A percentile compares a stretch with the other conserved stretches of the same genome.
phyloP scores from a whole-genome alignment of 2,888 invertebrate species.

The Nysson spinosus region DNA sequence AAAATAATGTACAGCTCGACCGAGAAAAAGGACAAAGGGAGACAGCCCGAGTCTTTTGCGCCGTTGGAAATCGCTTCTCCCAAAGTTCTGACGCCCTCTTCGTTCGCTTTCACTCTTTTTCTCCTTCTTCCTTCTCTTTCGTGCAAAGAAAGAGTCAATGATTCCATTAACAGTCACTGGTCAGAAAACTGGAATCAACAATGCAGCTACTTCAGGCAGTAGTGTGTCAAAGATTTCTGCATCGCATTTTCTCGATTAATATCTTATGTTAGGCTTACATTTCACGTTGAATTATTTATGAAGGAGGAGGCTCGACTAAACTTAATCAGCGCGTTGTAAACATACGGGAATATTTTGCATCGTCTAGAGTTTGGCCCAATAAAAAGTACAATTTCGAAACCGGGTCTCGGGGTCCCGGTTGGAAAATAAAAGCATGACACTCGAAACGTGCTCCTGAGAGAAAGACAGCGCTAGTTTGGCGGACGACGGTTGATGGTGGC shows the following conservation, averaged over 20 bases:
- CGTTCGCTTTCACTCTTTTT: constrained; percentile 5
- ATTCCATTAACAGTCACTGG: no score
- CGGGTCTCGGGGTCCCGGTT: constrained; percentile 6
- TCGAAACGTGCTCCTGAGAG: constrained; percentile 23
- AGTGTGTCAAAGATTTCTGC: not conserved
- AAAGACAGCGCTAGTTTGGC: no score
- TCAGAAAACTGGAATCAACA: no score
- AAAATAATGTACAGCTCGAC: constrained; percentile 56
- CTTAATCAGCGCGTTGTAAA: constrained; percentile 25
- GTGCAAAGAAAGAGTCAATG: not conserved
- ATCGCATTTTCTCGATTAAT: not conserved
- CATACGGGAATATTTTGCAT: constrained; percentile 6
- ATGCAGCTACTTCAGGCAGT: no score
- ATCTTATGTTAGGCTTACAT: constrained; percentile 9
- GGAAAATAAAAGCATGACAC: constrained; percentile 20
- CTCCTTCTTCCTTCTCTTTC: not conserved
- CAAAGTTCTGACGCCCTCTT: constrained; percentile 13
- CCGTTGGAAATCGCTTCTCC: constrained; percentile 46
- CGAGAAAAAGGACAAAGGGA: constrained; percentile 55
- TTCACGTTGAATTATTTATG: constrained; percentile 28
- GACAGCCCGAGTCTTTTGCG: constrained; percentile 56
- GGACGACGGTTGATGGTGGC: not conserved
- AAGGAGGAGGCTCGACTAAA: constrained; percentile 2
- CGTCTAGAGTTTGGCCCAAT: constrained; percentile 5
- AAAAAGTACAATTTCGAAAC: constrained; percentile 47